Evolutionary conservation across 2,888 invertebrate species (phyloP).

Genomic region (Drosophila subquinaria): DNA sequence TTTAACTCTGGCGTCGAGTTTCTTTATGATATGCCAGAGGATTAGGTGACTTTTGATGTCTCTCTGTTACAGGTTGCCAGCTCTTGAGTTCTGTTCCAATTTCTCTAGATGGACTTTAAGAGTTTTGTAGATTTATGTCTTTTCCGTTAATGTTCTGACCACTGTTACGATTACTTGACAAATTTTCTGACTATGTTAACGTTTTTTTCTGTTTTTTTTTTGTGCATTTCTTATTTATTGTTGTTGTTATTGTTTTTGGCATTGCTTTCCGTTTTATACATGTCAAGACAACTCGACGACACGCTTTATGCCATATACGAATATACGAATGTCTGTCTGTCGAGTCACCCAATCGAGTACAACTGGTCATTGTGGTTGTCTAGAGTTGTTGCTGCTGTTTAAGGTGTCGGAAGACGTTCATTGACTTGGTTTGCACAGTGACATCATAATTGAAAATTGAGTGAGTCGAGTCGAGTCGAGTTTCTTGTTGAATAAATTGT

Average conservation of each 20-base stretch:
- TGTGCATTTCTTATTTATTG: conserved; percentile 17
- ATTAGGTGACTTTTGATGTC: conserved; percentile 36
- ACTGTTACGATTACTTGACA: conserved; percentile 48
- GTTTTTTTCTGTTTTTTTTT: conserved; percentile 5
- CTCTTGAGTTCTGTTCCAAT: conserved; percentile 30
- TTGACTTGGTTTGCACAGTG: conserved; percentile 66
- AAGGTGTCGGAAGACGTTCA: conserved; percentile 76
- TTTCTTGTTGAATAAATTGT: conserved; percentile 20
- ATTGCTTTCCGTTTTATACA: conserved; percentile 51
- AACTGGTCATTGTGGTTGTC: conserved; percentile 54
- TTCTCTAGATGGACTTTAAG: conserved; percentile 20
- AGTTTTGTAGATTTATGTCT: conserved; percentile 11
- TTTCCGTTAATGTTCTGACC: conserved; percentile 40
- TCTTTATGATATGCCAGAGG: conserved; percentile 39
- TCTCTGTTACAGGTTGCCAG: conserved; percentile 2
- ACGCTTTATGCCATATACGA: conserved; percentile 53
- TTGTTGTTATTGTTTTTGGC: conserved; percentile 40
- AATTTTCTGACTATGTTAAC: conserved; percentile 36
- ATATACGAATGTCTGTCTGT: conserved; percentile 27
- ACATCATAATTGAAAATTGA: conserved; percentile 72
- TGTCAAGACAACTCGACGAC: conserved; percentile 58
- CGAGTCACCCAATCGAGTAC: conserved; percentile 46
- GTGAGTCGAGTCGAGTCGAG: conserved; percentile 13
- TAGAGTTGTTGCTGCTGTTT: conserved; percentile 46
- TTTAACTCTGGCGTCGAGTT: conserved; percentile 37